Base-by-base conservation (phyloP, 1,140 invertebrate genomes). In the Cephus cinctus region DNA sequence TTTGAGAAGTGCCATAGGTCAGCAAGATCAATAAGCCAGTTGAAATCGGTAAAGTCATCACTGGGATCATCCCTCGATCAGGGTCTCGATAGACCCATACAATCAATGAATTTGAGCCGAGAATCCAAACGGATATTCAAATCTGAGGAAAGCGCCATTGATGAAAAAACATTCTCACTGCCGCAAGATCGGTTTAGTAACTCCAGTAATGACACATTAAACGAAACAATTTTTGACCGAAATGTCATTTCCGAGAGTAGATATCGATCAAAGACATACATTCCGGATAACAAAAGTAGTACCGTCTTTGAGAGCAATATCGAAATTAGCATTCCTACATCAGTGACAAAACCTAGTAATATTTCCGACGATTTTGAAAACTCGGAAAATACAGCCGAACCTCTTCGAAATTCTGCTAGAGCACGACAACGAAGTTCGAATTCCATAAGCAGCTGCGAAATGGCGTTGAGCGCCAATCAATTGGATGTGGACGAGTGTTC, bases 41-140 rank as follows among this genome's bases (percentile, higher is more conserved):
- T 75, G 9, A 73, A 66, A 51, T 64, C 23, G 19, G 60, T 61
- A 4, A 76, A 73, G 47, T 49, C 58, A 4, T 52, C 67, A 8
- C 63, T 80, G 2, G 69, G 78, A 6, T 77, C 71, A 16, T 80
- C 79, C 1, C 51, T 80, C 6, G 79, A 80, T 59, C 77, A 79
- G 46, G 78, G 78, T 5, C 47, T 81, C 3, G 70, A 81, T 47
- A 73, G 72, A 44, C 70, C 72, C 5, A 53, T 69, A 20, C 66
- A 69, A 21, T 55, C 57, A 2, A 40, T 56, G 1, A 47, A 65
- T 40, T 36, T 75, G 14, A 58, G 52, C 39, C 69, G 42, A 31
- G 59, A 67, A 31, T 71, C 61, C 2, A 76, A 75, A 38, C 62
- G 75, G 8, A 77, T 76, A 45, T 76, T 67, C 20, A 77, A 77